phyloP scores from a whole-genome alignment of 1,140 invertebrate genomes.

The Apocrypta bakeri region DNA sequence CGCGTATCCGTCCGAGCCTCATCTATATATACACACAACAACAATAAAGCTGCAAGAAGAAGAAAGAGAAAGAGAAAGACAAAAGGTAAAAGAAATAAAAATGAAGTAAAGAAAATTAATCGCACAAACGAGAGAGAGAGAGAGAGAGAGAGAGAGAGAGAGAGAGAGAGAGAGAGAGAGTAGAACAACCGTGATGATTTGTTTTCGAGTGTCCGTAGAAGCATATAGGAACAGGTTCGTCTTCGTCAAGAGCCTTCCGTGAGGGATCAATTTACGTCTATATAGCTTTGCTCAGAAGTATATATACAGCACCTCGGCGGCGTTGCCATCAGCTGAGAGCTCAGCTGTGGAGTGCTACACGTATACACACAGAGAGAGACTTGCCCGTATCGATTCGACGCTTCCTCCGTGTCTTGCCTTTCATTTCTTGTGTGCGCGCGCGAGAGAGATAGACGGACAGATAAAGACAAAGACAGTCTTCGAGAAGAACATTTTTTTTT shows the following conservation, averaged over 20 bases:
- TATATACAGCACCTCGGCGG: slow-evolving; percentile 3
- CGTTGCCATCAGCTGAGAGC: slow-evolving; percentile 51
- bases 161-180: no score
- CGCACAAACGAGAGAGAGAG: no score
- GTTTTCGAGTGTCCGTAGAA: no score
- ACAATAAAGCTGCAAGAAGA: neutral
- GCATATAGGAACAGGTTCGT: neutral
- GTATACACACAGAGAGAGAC: neutral
- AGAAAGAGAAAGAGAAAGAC: neutral
- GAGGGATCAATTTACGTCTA: slow-evolving; percentile 20
- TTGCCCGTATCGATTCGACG: slow-evolving; percentile 32
- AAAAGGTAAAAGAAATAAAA: no score
- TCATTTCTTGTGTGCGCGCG: neutral
- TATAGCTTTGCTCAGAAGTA: neutral
- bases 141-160: no score
- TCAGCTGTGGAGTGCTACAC: slow-evolving; percentile 39
- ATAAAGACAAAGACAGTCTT: no score
- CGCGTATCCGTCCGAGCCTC: neutral
- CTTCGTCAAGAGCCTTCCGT: neutral
- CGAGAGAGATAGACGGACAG: neutral
- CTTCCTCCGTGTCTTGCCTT: slow-evolving; percentile 7
- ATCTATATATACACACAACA: neutral
- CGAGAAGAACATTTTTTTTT: slow-evolving; percentile 19
- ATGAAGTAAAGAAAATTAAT: slow-evolving; percentile 1
- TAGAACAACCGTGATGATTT: no score